Percentiles rank a stretch among this genome's conserved stretches.
phyloP scores from a whole-genome alignment of 1,140 invertebrate species.

The Drosophila triauraria region DNA sequence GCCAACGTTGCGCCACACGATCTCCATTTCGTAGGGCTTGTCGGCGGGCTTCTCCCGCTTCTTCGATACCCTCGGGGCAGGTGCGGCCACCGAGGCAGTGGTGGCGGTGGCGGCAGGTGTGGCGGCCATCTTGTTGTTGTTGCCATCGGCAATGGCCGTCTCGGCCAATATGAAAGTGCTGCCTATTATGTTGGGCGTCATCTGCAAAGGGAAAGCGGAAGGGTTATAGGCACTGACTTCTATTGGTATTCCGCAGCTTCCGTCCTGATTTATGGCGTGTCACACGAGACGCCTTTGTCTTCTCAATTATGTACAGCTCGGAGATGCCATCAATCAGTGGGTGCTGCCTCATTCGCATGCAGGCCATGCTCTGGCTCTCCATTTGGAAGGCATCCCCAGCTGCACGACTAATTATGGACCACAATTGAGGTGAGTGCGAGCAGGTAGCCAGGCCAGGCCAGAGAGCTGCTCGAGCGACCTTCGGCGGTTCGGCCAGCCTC shows the following conservation, averaged over 20 bases:
- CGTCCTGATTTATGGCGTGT: conserved; percentile 74
- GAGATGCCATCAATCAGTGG: conserved; percentile 50
- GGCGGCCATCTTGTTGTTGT: conserved; percentile 73
- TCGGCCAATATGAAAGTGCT: conserved; percentile 82
- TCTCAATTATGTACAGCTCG: conserved; percentile 24
- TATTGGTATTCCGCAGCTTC: conserved; percentile 37
- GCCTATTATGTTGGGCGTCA: conserved; percentile 83
- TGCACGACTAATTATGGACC: conserved; percentile 74
- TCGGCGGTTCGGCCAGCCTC: conserved; percentile 60
- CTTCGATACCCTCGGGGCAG: conserved; percentile 29
- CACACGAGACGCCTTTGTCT: conserved; percentile 44
- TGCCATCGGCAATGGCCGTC: conserved; percentile 76
- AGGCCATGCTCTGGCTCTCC: conserved; percentile 39
- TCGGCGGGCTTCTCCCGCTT: conserved; percentile 22
- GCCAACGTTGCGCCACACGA: conserved; percentile 92
- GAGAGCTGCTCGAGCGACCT: conserved; percentile 53
- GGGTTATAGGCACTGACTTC: conserved; percentile 4
- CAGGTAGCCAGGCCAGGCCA: conserved; percentile 1
- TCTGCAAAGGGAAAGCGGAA: conserved; percentile 62
- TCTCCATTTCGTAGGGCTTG: conserved; percentile 82
- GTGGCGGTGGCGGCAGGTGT: conserved; percentile 36
- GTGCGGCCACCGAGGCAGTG: conserved; percentile 25
- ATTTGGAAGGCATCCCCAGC: conserved; percentile 61
- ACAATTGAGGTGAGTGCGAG: conserved; percentile 52
- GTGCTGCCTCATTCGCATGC: conserved; percentile 62